phyloP scores from a whole-genome alignment of 2,113 vertebrate genomes.

The Cettia cetti region DNA sequence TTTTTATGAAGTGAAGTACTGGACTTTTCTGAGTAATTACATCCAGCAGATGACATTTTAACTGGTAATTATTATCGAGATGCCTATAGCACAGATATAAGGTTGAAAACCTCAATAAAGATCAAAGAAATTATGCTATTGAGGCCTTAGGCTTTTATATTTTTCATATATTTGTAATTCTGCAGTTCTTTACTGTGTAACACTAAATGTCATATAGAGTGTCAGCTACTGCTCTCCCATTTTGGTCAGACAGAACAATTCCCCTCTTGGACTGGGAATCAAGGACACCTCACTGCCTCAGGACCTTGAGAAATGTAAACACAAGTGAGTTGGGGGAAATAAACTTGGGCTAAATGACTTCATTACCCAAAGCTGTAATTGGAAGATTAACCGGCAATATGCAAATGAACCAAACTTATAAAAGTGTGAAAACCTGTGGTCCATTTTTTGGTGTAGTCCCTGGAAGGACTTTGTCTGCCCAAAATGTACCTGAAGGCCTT shows the following conservation, averaged over 20 bases:
- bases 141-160: fast-evolving
- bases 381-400: too few relatives aligned
- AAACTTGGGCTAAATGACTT: background rate
- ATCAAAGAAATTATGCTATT: background rate
- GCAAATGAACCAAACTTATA: background rate
- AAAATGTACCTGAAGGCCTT: background rate
- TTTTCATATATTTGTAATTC: fast-evolving
- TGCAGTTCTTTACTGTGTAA: fast-evolving
- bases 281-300: background rate
- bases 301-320: background rate
- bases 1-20: background rate
- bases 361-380: background rate
- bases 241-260: background rate
- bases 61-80: background rate
- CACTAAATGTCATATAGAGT: fast-evolving
- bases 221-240: background rate
- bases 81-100: background rate
- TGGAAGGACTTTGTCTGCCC: fast-evolving
- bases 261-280: background rate
- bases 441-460: background rate
- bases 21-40: background rate
- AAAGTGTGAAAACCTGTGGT: background rate
- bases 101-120: background rate
- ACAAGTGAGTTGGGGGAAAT: background rate
- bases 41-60: background rate